phyloP scores from a whole-genome alignment of 1,140 invertebrate species.

The Caenorhabditis inopinata region DNA sequence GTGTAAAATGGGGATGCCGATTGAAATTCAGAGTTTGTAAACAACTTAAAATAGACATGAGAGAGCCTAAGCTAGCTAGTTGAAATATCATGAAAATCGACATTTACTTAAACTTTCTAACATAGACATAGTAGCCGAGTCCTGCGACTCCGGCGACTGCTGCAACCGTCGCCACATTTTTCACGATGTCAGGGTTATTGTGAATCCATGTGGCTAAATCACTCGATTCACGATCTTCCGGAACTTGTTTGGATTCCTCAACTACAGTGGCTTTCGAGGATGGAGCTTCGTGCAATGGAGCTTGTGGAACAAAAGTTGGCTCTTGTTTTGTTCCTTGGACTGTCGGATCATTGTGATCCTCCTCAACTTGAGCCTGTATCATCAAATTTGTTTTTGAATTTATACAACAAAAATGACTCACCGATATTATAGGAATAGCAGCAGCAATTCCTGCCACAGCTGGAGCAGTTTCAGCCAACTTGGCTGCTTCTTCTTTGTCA shows the following conservation, averaged over 20 bases:
- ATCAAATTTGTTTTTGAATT: too few species aligned
- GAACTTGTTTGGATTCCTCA: slow-evolving; percentile 10
- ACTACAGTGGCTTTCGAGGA: neutral
- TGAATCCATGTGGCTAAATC: slow-evolving; percentile 30
- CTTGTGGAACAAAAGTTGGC: neutral
- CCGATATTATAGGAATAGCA: neutral
- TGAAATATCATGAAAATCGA: neutral
- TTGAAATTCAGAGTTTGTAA: neutral
- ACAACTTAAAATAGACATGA: too few species aligned
- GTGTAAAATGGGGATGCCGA: slow-evolving; percentile 6
- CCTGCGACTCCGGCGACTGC: slow-evolving; percentile 10
- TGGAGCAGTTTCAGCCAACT: neutral
- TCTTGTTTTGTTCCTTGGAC: neutral
- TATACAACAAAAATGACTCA: neutral
- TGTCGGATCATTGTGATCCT: neutral
- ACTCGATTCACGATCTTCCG: neutral
- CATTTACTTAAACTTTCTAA: slow-evolving; percentile 11
- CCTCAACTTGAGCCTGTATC: neutral
- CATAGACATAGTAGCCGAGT: slow-evolving; percentile 1
- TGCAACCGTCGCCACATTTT: neutral
- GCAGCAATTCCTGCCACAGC: slow-evolving; percentile 17
- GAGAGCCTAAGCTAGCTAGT: neutral
- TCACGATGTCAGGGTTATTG: slow-evolving; percentile 10
- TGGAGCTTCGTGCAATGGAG: neutral
- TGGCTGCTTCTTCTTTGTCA: slow-evolving; percentile 6